Conservation (phyloP, 2,888 invertebrate species). For the Rhamnusium bicolor region DNA sequence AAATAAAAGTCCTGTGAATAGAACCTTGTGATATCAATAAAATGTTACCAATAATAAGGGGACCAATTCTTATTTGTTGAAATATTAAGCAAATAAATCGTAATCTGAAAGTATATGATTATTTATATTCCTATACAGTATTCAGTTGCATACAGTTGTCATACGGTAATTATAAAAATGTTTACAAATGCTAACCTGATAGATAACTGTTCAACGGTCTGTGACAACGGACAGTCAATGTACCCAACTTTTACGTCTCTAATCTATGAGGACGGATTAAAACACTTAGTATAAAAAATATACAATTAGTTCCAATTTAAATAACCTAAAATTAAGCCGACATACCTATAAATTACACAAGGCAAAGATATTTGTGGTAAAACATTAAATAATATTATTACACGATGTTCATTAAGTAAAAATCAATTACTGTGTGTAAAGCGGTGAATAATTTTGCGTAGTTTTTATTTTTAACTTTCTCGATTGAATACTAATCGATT, state of each 20-base stretch:
- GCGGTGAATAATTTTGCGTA: not conserved
- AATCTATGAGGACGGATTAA: not conserved
- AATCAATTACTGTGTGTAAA: constrained; percentile 18
- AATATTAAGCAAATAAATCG: not conserved
- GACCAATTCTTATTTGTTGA: no score
- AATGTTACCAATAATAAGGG: no score
- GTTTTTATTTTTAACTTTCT: constrained; percentile 20
- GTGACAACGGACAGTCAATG: constrained; percentile 1
- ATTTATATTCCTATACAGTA: not conserved
- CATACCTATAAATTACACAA: constrained; percentile 3
- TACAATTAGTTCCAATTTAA: not conserved
- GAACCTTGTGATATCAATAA: no score
- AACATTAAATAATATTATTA: constrained; percentile 26
- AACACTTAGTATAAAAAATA: not conserved
- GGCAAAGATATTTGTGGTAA: not conserved
- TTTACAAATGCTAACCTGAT: not conserved
- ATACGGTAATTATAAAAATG: not conserved
- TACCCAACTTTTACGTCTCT: not conserved
- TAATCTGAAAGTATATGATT: not conserved
- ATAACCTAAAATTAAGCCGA: not conserved
- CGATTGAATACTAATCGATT: not conserved
- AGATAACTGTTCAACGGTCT: not conserved
- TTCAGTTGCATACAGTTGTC: not conserved
- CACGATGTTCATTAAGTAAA: constrained; percentile 15
- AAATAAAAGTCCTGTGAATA: no score